Base-by-base conservation (phyloP, 2,797 vertebrate genomes). In the Morus bassanus region DNA sequence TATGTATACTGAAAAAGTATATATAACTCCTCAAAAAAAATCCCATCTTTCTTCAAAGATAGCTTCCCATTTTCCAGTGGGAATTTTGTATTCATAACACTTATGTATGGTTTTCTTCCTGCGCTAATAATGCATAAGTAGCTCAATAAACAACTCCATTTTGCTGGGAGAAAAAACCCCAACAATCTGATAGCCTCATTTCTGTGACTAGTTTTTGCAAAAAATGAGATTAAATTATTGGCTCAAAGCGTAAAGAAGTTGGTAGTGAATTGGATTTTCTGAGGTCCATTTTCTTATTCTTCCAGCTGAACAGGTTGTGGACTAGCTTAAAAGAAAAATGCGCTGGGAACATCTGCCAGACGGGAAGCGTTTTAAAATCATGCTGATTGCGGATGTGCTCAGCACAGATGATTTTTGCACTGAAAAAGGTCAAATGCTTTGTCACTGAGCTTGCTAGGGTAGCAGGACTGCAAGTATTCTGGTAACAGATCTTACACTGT, bases 261-360 rank as follows among this genome's bases (percentile, higher is more conserved):
- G 33, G 30, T 73, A 84, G 73, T 87, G 56, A 90, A 60, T 24
- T 86, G 61, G 41, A 80, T 94, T 91, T 92, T 89, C 87, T 94
- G 91, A 45, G 70, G 51, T 35, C 39, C 48, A 6, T 68, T 79
- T 81, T 86, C 68, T 57, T 89, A 37, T 53, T 84, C 67, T 93
- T 93, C 48, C 75, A 57, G 53, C 80, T 79, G 88, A 91, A 86
- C 75, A 88, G 80, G 60, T 84, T 95, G 45, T 78, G 91, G 45
- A 74, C 35, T 43, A 88, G 18, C 53, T 94, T 59, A 87, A 14
- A 90, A 82, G 67, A 31, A 43, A 91, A 85, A 79, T 33, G 17
- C 57, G 30, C 50, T 88, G 64, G 70, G 72, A 92, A 43, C 7
- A 30, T 94, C 41, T 51, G 74, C 73, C 85, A 57, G 39, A 35